Evolutionary conservation across 2,797 vertebrate species (phyloP).

Genomic region (Mus caroli): DNA sequence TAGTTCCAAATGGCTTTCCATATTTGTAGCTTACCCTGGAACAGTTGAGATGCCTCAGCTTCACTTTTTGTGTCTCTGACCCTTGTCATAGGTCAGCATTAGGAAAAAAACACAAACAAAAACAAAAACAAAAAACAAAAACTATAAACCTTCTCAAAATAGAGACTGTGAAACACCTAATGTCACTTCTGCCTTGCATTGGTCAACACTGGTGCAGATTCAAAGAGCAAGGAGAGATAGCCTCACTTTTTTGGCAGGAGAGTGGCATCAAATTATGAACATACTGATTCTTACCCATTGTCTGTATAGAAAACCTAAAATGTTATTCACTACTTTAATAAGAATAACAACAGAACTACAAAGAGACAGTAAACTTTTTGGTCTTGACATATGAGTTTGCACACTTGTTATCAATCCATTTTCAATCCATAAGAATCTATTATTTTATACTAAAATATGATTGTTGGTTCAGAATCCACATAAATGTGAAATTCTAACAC

Average conservation of each 20-base stretch:
- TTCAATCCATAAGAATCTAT: not conserved
- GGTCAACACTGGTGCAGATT: not conserved
- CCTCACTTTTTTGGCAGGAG: not conserved
- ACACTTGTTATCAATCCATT: not conserved
- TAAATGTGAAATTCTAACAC: slow-evolving; percentile 43
- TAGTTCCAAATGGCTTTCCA: not conserved
- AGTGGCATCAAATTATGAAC: not conserved
- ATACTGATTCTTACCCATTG: not conserved
- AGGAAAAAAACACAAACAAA: no score
- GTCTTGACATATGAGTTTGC: not conserved
- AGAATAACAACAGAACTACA: not conserved
- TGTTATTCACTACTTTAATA: slow-evolving; percentile 26
- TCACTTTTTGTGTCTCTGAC: not conserved
- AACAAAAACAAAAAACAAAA: not conserved
- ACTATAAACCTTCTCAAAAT: not conserved
- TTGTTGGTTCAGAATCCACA: not conserved
- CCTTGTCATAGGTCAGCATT: not conserved
- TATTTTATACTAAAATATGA: slow-evolving; percentile 54
- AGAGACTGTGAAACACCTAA: not conserved
- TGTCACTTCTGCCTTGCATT: not conserved
- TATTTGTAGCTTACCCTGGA: not conserved
- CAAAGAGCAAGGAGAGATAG: not conserved
- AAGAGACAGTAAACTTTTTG: not conserved
- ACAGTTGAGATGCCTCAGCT: not conserved
- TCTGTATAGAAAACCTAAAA: slow-evolving; percentile 19